Percentiles rank a stretch among this genome's conserved stretches.
Conservation (phyloP, 2,888 invertebrate genomes). For the Chloroclystis v-ata region DNA sequence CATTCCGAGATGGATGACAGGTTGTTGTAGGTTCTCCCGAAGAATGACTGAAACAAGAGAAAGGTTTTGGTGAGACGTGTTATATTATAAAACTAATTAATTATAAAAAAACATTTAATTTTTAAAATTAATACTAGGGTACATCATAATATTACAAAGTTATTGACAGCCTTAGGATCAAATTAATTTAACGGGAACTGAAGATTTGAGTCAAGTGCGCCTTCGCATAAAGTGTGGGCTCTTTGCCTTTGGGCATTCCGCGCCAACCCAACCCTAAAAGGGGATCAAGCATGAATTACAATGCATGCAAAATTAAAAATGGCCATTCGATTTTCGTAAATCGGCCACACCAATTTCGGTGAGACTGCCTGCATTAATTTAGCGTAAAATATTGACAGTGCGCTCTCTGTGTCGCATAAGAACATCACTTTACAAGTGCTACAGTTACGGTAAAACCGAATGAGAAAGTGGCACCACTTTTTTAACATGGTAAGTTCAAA, state of each 20-base stretch:
- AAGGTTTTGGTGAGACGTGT: slow-evolving; percentile 30
- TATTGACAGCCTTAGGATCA: too few relatives aligned
- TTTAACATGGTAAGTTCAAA: neutral
- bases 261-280: slow-evolving; percentile 19
- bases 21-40: slow-evolving; percentile 94
- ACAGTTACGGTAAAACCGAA: slow-evolving; percentile 1
- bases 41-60: slow-evolving; percentile 88
- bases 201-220: too few relatives aligned
- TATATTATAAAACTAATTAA: too few relatives aligned
- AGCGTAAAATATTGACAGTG: slow-evolving; percentile 67
- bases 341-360: slow-evolving; percentile 51
- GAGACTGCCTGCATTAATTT: slow-evolving; percentile 62
- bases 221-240: neutral
- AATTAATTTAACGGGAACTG: neutral
- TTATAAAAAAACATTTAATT: too few relatives aligned
- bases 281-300: slow-evolving; percentile 28
- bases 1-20: slow-evolving; percentile 92
- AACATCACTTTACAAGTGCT: slow-evolving; percentile 65
- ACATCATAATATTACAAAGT: too few relatives aligned
- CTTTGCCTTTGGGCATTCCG: slow-evolving; percentile 1
- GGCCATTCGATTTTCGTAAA: slow-evolving; percentile 51
- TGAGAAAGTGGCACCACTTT: slow-evolving; percentile 2
- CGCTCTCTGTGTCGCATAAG: slow-evolving; percentile 63
- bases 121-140: too few relatives aligned
- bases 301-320: slow-evolving; percentile 46